A percentile compares a stretch with the other conserved stretches of the same genome.
Conservation (phyloP, 2,113 vertebrate species). For the Nansenia antarctica region DNA sequence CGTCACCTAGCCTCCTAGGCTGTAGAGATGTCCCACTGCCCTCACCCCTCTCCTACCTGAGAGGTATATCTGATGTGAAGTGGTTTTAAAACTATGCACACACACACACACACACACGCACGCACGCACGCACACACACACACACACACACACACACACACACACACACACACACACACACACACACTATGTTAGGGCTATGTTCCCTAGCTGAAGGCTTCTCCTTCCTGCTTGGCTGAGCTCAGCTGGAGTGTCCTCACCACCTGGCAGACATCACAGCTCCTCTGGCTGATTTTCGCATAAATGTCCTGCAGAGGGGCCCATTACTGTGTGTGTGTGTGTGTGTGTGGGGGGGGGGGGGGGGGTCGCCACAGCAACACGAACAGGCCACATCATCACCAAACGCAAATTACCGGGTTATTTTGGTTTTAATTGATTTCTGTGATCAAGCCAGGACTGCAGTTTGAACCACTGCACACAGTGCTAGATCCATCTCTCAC, state of each 20-base stretch:
- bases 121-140: no score
- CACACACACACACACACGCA: no score
- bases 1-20: neutral
- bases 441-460: no score
- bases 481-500: neutral
- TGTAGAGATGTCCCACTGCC: no score
- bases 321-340: slow-evolving; percentile 24
- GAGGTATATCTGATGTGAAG: neutral
- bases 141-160: neutral
- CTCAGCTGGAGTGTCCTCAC: slow-evolving; percentile 11
- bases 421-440: slow-evolving; percentile 15
- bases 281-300: slow-evolving; percentile 42
- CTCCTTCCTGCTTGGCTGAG: slow-evolving; percentile 7
- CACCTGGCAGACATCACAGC: slow-evolving; percentile 34
- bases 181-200: neutral
- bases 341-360: no score
- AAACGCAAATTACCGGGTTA: neutral
- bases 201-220: neutral
- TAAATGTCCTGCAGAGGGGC: slow-evolving; percentile 21
- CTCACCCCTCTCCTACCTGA: neutral
- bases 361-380: neutral
- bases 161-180: neutral
- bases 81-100: neutral
- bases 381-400: neutral
- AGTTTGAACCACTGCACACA: neutral